Conservation (phyloP, 2,888 invertebrate genomes). For the Pyrrhosoma nymphula region DNA sequence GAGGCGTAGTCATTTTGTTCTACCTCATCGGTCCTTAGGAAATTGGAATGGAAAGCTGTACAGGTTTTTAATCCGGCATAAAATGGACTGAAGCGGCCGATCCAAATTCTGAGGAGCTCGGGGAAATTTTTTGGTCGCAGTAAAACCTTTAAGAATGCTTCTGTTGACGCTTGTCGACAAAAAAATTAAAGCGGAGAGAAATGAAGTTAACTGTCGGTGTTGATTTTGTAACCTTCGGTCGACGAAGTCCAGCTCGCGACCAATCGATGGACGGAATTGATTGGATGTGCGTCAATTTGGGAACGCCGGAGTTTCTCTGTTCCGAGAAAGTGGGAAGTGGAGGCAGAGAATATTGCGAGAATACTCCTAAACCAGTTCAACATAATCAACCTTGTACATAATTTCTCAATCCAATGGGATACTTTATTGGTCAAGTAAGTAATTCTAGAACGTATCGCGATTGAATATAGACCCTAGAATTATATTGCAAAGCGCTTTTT, state of each 20-base stretch:
- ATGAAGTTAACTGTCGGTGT: background rate
- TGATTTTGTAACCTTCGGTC: background rate
- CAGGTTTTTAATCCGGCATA: background rate
- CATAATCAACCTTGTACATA: no score
- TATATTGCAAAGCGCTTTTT: no score
- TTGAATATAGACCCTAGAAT: no score
- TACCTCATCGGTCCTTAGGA: background rate
- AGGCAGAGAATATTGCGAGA: background rate
- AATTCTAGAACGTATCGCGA: no score
- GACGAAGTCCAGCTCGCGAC: background rate
- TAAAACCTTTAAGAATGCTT: background rate
- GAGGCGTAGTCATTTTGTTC: background rate
- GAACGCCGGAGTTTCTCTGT: background rate
- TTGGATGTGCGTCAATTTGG: background rate
- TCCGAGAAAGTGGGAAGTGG: background rate
- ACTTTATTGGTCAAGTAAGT: no score
- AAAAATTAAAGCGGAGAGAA: background rate
- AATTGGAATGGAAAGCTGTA: background rate
- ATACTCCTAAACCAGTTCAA: no score
- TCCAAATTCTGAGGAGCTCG: background rate
- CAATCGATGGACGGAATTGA: slow-evolving; percentile 13
- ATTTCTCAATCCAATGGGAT: no score
- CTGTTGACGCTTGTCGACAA: background rate
- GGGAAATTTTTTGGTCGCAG: background rate
- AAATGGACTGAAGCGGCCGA: background rate